These are phyloP conservation scores for Zaprionus gabonicus DNA, from an alignment of 1,140 invertebrate species.

Conservation along the genomic window DNA sequence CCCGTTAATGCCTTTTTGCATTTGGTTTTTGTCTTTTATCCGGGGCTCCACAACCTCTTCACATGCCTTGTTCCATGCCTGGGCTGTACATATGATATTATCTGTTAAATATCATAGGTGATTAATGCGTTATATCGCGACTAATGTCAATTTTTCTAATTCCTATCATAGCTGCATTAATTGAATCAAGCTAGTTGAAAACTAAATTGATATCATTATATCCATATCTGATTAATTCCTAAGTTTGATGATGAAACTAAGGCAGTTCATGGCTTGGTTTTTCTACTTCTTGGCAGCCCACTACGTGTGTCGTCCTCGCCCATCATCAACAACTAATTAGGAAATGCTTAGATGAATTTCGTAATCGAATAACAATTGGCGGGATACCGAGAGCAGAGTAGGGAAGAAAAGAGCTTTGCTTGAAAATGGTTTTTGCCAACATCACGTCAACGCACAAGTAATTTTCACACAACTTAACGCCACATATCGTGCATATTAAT, in stretches of 20 bases:
- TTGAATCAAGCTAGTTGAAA: neutral
- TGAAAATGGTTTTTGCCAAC: conserved; percentile 47
- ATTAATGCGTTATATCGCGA: neutral
- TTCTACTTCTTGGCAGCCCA: neutral
- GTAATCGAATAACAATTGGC: conserved; percentile 57
- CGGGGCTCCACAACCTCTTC: too few relatives aligned
- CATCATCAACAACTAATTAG: conserved; percentile 75
- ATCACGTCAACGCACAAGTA: conserved; percentile 75
- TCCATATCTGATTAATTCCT: conserved; percentile 24
- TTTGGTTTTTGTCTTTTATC: too few relatives aligned
- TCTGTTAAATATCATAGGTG: too few relatives aligned
- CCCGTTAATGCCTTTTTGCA: too few relatives aligned
- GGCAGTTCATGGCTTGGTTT: neutral
- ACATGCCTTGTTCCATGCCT: too few relatives aligned
- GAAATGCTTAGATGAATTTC: conserved; percentile 50
- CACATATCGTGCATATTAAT: conserved; percentile 82
- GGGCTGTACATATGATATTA: too few relatives aligned
- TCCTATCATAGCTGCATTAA: neutral
- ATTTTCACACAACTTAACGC: conserved; percentile 81
- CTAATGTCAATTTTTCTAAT: neutral
- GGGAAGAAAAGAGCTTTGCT: conserved; percentile 20
- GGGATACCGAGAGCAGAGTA: neutral
- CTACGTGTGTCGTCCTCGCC: too few relatives aligned
- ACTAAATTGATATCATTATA: neutral
- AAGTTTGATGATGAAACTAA: neutral